Base-by-base conservation (phyloP, 1,140 invertebrate genomes). In the Orius laevigatus region DNA sequence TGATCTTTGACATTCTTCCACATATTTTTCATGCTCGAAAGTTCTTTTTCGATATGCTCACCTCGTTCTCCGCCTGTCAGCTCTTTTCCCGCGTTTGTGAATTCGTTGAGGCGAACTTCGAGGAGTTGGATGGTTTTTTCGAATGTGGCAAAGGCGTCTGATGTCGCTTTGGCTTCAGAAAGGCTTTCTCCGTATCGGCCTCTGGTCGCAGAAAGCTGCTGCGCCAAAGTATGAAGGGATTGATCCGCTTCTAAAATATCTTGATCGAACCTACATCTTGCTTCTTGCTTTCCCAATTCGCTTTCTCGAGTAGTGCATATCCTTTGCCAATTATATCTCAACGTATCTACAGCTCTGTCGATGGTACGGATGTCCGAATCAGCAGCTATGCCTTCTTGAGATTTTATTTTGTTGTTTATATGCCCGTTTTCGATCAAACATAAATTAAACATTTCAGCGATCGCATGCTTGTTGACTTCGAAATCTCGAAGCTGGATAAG, bases 111-210 rank as follows among this genome's bases (percentile, higher is more conserved):
- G 57, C 77, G 75, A 56, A 74, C 70, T 59, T 85, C 79, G 45
- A 88, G 66, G 55, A 79, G 64, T 81, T 79, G 52, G 55, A 87
- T 76, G 41, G 81, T 86, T 64, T 76, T 76, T 65, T 87, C 80
- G 62, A 88, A 87, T 54, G 84, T 75, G 41, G 70, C 68, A 60
- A 85, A 88, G 36, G 79, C 75, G 46, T 74, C 66, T 8, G 79
- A 78, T 46, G 77, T 78, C 39, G 76, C 72, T 61, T 73, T 75
- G 1, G 80, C 79, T 32, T 75, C 69, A 8, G 71, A 66, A 49
- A 83, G 62, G 56, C 78, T 83, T 58, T 84, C 81, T 11, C 81
- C 79, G 61, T 76, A 80, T 62, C 79, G 73, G 43, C 73, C 73
- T 60, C 71, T 70, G 55, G 79, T 70, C 34, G 71, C 68, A 48